These are phyloP conservation scores for Apeltes quadracus DNA, from an alignment of 2,113 vertebrate genomes.

Conservation along the genomic window DNA sequence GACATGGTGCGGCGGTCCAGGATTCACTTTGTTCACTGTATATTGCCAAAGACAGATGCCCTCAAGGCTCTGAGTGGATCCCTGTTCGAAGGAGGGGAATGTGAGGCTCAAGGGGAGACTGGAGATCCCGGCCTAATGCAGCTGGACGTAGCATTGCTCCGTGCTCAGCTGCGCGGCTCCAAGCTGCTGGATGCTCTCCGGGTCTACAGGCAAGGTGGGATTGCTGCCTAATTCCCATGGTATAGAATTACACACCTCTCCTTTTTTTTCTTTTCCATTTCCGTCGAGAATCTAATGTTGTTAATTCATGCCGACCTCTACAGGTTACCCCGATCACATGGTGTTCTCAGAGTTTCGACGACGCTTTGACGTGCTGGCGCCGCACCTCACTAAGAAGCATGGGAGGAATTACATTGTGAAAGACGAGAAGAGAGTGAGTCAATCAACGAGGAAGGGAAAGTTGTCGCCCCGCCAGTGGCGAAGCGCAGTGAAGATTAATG, in stretches of 20 bases:
- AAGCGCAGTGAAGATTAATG: constrained; percentile 69
- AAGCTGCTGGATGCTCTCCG: constrained; percentile 91
- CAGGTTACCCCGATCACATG: constrained; percentile 97
- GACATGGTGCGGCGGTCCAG: constrained; percentile 93
- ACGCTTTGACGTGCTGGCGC: constrained; percentile 93
- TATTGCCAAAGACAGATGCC: constrained; percentile 88
- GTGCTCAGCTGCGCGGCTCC: constrained; percentile 91
- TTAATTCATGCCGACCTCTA: constrained; percentile 11
- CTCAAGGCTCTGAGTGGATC: constrained; percentile 78
- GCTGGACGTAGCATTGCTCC: constrained; percentile 90
- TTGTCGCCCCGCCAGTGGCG: constrained; percentile 44
- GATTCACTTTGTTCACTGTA: constrained; percentile 95
- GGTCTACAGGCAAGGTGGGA: constrained; percentile 94
- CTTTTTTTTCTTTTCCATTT: neutral
- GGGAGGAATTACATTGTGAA: constrained; percentile 96
- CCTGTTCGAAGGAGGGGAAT: constrained; percentile 83
- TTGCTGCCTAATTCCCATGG: constrained; percentile 4
- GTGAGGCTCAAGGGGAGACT: constrained; percentile 83
- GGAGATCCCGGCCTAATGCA: constrained; percentile 90
- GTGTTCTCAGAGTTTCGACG: constrained; percentile 96
- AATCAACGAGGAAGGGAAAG: constrained; percentile 44
- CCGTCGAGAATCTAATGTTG: constrained; percentile 4
- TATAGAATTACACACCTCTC: neutral
- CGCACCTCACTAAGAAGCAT: constrained; percentile 95
- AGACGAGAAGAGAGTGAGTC: constrained; percentile 92